Evolutionary conservation across 2,888 invertebrate species (phyloP), one percentile per base, ranked within the genome.

Genomic region (Polietes domitor): DNA sequence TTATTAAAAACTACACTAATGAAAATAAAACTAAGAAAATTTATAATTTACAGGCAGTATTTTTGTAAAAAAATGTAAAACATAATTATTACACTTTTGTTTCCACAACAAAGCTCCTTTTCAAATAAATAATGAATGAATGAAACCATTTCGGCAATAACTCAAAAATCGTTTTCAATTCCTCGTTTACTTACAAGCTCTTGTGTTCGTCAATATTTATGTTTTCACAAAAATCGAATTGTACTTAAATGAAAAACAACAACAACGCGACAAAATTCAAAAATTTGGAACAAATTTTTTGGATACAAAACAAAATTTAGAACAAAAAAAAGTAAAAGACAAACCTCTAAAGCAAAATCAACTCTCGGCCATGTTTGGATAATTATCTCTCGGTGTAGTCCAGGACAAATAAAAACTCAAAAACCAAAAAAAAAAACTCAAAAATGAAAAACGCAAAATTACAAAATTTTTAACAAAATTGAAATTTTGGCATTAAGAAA

Each of bases 351-450:
- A 88, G 86, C 88, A 89, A 88, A 82, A 82, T 87, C 87, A 86
- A 80, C 86, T 91, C 91, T 91, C 90, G 91, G 91, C 91, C 91
- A 90, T 88, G 89, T 91, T 91, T 91, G 91, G 91, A 90, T 91
- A 91, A 91, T 91, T 90, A 86, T 89, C 90, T 91, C 91, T 91
- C 90, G 91, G 91, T 91, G 91, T 91, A 90, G 87, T 91, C 91
- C 89, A 90, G 90, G 90, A 89, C 91, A 90, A 90, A 87, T 88
- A 87, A 86, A 85, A 86, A 86, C 85, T 85, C 78, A 83, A 84
- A 87, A 83, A 85, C 71, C 71, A 81, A 83, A 86, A 86, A 85
- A 86, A 87, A 86, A 80, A 85, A 87, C 86, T 83, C 71, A 83
- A 87, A 87, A 86, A 83, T 75, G 53, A 82, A 81, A 86, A 85